Evolutionary conservation across 1,140 invertebrate genomes (phyloP), one percentile per base, ranked within the genome.

Genomic region (Mizuhopecten yessoensis): DNA sequence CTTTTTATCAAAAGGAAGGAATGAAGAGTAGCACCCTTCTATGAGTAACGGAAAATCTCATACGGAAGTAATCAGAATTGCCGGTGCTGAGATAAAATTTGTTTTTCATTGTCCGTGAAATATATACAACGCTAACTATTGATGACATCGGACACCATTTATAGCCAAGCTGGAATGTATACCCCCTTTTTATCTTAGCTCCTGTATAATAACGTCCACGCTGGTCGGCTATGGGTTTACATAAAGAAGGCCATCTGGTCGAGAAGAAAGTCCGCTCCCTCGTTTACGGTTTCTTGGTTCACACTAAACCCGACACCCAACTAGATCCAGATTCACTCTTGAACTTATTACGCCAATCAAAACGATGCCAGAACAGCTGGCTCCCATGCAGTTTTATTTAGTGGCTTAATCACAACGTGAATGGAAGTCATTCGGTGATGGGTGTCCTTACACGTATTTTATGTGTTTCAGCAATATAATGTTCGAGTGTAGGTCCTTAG

Each of bases 101-200:
- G 57, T 75, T 75, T 75, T 75, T 75, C 57, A 75, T 75, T 75
- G 57, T 75, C 57, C 57, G 17, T 75, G 57, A 75, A 75, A 75
- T 75, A 75, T 75, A 75, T 75, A 75, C 57, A 75, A 7, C 1
- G 23, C 57, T 75, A n/a, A 75, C 23, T 75, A 75, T n/a, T 75
- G 57, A 75, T 75, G 57, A 75, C 57, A 75, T n/a, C 57, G 57
- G 57, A 75, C 57, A 75, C 57, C 57, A 29, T 23, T 75, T 29
- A 75, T 75, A 75, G 57, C 57, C n/a, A 29, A 1, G 2, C 9
- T 29, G 57, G 57, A 75, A 75, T 75, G 57, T 75, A 29, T n/a
- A 75, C 23, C 0, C 42, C 17, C 57, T n/a, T 75, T 75, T 75
- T 75, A 75, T 75, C 57, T 75, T n/a, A 0, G 23, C 20, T n/a